Percentiles rank a stretch among this genome's conserved stretches.
Conservation (phyloP, 53 echinoderm and acorn worm genomes). For the Antedon mediterranea region DNA sequence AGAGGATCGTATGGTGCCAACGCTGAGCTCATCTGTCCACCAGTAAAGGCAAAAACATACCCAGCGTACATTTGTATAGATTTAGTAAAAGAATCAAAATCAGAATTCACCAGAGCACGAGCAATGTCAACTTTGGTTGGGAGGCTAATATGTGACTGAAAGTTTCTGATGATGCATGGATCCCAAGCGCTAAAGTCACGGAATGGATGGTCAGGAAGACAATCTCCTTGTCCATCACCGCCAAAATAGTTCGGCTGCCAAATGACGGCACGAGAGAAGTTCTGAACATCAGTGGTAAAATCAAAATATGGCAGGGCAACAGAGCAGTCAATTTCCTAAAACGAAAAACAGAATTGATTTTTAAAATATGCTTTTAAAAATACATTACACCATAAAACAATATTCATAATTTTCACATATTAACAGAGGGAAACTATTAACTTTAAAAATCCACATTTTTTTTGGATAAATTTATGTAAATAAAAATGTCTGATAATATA, state of each 20-base stretch:
- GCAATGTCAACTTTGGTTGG: constrained; percentile 86
- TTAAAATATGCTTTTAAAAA: too few species aligned
- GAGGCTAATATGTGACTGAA: constrained; percentile 33
- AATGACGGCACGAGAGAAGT: constrained; percentile 50
- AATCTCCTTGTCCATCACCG: constrained; percentile 52
- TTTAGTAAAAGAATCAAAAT: constrained; percentile 47
- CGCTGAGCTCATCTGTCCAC: constrained; percentile 65
- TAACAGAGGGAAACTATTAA: too few species aligned
- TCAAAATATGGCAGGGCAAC: constrained; percentile 87
- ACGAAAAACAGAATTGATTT: neutral
- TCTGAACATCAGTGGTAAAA: constrained; percentile 75
- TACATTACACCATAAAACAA: too few species aligned
- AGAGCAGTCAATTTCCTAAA: constrained; percentile 88
- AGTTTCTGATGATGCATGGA: constrained; percentile 61
- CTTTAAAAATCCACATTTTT: too few species aligned
- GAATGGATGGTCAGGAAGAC: constrained; percentile 87
- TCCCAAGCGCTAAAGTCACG: constrained; percentile 46
- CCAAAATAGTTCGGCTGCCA: constrained; percentile 98
- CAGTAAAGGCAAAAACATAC: constrained; percentile 63
- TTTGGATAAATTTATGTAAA: too few species aligned
- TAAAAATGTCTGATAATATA: too few species aligned
- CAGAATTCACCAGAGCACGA: constrained; percentile 45
- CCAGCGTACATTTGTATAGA: constrained; percentile 76
- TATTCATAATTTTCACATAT: too few species aligned
- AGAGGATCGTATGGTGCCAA: constrained; percentile 80